Evolutionary conservation across 2,888 invertebrate species (phyloP).

Genomic region (Panopea generosa): DNA sequence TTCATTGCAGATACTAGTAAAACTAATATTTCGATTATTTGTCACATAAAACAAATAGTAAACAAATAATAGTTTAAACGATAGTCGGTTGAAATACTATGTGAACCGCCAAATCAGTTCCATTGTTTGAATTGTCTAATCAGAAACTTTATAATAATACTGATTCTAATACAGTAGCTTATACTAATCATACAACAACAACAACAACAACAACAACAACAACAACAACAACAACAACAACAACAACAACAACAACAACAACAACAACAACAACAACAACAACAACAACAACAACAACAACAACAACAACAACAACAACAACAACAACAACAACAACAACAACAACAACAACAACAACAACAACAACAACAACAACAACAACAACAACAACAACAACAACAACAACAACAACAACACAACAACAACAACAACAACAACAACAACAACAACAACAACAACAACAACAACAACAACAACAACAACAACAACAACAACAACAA

Average conservation of each 20-base stretch:
- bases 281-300: neutral
- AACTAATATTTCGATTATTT: too few species aligned
- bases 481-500: neutral
- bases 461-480: neutral
- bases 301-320: neutral
- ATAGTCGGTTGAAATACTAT: too few species aligned
- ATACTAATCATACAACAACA: too few species aligned
- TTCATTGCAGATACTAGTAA: too few species aligned
- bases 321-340: neutral
- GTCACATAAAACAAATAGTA: too few species aligned
- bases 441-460: neutral
- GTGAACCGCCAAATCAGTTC: too few species aligned
- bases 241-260: neutral
- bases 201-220: conserved; percentile 1
- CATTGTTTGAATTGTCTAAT: too few species aligned
- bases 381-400: neutral
- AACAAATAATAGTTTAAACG: too few species aligned
- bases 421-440: too few species aligned
- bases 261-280: neutral
- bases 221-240: neutral
- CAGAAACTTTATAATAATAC: too few species aligned
- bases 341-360: neutral
- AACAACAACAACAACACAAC: too few species aligned
- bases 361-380: neutral
- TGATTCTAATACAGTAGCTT: too few species aligned